Evolutionary conservation across 2,113 vertebrate species (phyloP), one percentile per base, ranked within the genome.

Genomic region (Rhadina sibilatrix): DNA sequence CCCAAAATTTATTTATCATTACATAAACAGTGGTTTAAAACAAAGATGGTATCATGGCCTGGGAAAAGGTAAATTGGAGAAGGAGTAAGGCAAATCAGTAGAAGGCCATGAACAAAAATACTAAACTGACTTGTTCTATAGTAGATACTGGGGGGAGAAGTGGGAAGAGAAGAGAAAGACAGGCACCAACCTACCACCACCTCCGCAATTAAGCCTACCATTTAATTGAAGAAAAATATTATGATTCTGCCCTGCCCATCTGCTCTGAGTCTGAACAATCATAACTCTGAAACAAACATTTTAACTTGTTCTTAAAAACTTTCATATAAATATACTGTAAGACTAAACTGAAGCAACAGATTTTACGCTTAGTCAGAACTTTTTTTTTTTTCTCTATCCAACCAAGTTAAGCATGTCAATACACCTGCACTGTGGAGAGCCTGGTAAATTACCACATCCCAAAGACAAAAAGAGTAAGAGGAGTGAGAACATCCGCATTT

Each of bases 261-360:
- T 98, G 98, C 98, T 98, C 98, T 98, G 98, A 98, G 98, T 98
- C 98, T 98, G 98, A 98, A 98, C 97, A 97, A 89, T 98, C 96
- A 98, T 96, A 98, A 98, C 97, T 97, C 98, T 97, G 97, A 95
- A 98, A 97, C 94, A 98, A 95, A 97, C 97, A 98, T 98, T 98
- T 97, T 79, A 94, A 95, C 94, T 98, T 97, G 91, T 96, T 97
- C 95, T 97, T 98, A 95, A 95, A 94, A 89, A 94, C 28, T 92
- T 85, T 93, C 90, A 98, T 76, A 96, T 57, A 96, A 96, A 93
- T 91, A 96, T 42, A 96, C 25, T 74, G 82, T 57, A 96, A 90
- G 81, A 85, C 97, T 97, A 90, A 97, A 93, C 93, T 97, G 71
- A 95, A 94, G 69, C 77, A 96, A 94, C 31, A 90, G 75, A 68